These are phyloP conservation scores for Trinorchestia longiramus DNA, from an alignment of 1,140 invertebrate species.

Conservation along the genomic window DNA sequence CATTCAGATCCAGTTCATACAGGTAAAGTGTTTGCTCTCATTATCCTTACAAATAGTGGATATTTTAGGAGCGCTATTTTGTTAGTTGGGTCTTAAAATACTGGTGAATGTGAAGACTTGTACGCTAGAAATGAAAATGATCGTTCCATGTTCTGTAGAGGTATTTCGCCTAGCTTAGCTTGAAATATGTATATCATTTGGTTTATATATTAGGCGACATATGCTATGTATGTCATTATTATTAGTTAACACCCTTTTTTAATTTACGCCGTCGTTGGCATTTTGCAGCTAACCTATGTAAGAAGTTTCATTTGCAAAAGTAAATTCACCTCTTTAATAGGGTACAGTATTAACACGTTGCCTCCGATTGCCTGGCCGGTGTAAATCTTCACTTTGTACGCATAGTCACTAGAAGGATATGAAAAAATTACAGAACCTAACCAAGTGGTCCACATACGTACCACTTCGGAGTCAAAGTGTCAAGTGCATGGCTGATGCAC, in stretches of 20 bases:
- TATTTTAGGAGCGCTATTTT: background rate
- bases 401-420: too few relatives aligned
- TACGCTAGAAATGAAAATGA: background rate
- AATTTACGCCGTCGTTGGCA: too few relatives aligned
- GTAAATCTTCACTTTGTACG: background rate
- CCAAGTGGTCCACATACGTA: too few relatives aligned
- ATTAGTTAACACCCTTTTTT: too few relatives aligned
- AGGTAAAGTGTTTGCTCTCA: background rate
- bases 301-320: too few relatives aligned
- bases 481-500: background rate
- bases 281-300: too few relatives aligned
- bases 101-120: background rate
- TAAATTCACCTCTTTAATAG: too few relatives aligned
- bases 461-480: too few relatives aligned
- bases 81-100: background rate
- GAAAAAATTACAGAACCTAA: too few relatives aligned
- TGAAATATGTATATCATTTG: background rate
- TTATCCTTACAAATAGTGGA: background rate
- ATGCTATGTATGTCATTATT: too few relatives aligned
- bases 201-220: background rate
- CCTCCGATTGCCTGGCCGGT: background rate
- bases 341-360: too few relatives aligned
- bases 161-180: background rate
- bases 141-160: background rate
- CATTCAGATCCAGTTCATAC: background rate